These are phyloP conservation scores for Euglossa dilemma DNA, from an alignment of 1,140 invertebrate species.

Conservation along the genomic window DNA sequence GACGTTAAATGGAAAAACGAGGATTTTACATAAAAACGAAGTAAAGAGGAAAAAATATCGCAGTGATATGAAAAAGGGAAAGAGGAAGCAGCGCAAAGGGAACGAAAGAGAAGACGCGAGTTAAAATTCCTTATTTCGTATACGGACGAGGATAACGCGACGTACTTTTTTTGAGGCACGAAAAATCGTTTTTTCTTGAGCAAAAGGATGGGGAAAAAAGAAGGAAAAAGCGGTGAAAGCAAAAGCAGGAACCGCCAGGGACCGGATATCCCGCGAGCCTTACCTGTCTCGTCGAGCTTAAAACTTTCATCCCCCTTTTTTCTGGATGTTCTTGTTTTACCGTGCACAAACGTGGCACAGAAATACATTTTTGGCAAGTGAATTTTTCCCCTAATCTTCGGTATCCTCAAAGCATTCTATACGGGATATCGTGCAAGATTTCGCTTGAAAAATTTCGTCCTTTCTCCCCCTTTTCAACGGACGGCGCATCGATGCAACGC, in stretches of 20 bases:
- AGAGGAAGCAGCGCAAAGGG: too few species aligned
- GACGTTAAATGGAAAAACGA: too few species aligned
- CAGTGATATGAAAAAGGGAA: too few species aligned
- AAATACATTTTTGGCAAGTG: background rate
- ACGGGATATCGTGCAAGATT: background rate
- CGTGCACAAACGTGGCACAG: conserved; percentile 5
- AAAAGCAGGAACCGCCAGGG: conserved; percentile 34
- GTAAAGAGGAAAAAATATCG: too few species aligned
- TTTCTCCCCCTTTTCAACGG: background rate
- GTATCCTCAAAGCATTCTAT: background rate
- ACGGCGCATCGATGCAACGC: too few species aligned
- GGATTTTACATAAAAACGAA: too few species aligned
- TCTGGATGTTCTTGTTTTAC: conserved; percentile 17
- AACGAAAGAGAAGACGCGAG: background rate
- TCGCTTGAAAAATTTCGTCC: background rate
- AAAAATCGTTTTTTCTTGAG: background rate
- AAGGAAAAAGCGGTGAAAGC: background rate
- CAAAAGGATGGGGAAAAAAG: background rate
- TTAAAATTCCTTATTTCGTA: background rate
- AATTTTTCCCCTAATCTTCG: conserved; percentile 9
- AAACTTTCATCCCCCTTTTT: conserved; percentile 23
- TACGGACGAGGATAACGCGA: background rate
- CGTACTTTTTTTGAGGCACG: background rate
- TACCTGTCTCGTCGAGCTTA: conserved; percentile 47
- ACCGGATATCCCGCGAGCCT: conserved; percentile 43